Evolutionary conservation across 2,113 vertebrate genomes (phyloP), one percentile per base, ranked within the genome.

Genomic region (Hirundichthys speculiger): DNA sequence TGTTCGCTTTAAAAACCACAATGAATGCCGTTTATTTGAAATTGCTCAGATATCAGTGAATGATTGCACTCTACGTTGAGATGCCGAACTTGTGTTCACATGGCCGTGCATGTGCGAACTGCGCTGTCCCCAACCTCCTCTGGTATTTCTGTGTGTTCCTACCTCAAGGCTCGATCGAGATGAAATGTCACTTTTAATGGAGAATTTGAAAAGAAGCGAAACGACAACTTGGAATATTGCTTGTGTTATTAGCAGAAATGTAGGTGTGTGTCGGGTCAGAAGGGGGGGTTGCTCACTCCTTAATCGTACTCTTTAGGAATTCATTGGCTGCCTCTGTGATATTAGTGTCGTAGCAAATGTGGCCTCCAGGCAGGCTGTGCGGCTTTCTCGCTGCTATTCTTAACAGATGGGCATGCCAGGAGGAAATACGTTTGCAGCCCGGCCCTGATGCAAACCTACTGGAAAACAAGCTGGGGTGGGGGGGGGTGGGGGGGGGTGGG

Each of bases 181-280:
- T 92, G 86, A 93, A 93, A 93, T 91, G 91, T 93, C 93, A 95
- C 88, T 92, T 93, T 94, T 94, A 94, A 95, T 92, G 93, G 93
- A 90, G 91, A 91, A 86, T 87, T 79, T 91, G 89, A 94, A 92
- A n/a, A 86, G 91, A 92, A 90, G 88, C 89, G 88, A 89, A 92
- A 91, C 86, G 89, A 89, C 80, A 77, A 30, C 82, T 77, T 54
- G 83, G 80, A 91, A 90, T 84, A 84, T 88, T 86, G 86, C 71
- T 68, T 64, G 74, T 77, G 73, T 70, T 82, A 83, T 88, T 86
- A 86, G 78, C 69, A 78, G 73, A 57, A 78, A 64, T 64, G 72
- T 50, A 79, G 70, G 64, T 57, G 73, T 77, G 64, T 82, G 84
- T 63, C 63, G 66, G 69, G 77, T 74, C 69, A 67, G 80, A 40